Evolutionary conservation across 2,888 invertebrate species (phyloP).

Genomic region (Alcis repandata): DNA sequence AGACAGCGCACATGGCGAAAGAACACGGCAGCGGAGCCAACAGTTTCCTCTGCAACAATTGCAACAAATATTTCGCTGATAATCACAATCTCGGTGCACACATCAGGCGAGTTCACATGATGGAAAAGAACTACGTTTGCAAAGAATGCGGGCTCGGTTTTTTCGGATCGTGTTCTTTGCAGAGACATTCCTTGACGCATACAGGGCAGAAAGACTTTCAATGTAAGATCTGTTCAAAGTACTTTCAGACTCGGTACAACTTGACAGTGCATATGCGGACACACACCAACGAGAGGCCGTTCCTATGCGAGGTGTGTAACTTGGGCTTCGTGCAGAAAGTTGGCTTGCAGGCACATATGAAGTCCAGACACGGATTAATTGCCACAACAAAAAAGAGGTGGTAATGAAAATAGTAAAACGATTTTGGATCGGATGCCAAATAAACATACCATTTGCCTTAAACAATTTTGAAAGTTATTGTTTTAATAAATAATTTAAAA

Average conservation of each 20-base stretch:
- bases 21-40: constrained; percentile 54
- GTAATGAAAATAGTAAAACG: no score
- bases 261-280: constrained; percentile 60
- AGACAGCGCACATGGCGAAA: constrained; percentile 54
- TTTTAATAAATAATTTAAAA: no score
- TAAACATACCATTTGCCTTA: no score
- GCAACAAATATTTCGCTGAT: constrained; percentile 59
- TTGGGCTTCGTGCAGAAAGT: constrained; percentile 63
- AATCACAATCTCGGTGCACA: constrained; percentile 53
- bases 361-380: constrained; percentile 58
- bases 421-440: no score
- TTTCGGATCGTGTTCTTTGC: constrained; percentile 49
- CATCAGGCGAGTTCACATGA: constrained; percentile 58
- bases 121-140: constrained; percentile 61
- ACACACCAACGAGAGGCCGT: constrained; percentile 46
- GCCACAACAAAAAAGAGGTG: no score
- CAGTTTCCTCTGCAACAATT: constrained; percentile 59
- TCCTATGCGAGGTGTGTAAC: constrained; percentile 47
- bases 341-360: constrained; percentile 73
- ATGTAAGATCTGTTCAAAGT: constrained; percentile 62
- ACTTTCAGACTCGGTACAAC: constrained; percentile 45
- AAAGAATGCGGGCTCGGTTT: constrained; percentile 60
- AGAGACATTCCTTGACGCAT: constrained; percentile 57
- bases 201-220: constrained; percentile 53
- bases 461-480: no score